Percentiles rank a stretch among this genome's conserved stretches.
Conservation (phyloP, 2,797 vertebrate genomes). For the Alauda arvensis region DNA sequence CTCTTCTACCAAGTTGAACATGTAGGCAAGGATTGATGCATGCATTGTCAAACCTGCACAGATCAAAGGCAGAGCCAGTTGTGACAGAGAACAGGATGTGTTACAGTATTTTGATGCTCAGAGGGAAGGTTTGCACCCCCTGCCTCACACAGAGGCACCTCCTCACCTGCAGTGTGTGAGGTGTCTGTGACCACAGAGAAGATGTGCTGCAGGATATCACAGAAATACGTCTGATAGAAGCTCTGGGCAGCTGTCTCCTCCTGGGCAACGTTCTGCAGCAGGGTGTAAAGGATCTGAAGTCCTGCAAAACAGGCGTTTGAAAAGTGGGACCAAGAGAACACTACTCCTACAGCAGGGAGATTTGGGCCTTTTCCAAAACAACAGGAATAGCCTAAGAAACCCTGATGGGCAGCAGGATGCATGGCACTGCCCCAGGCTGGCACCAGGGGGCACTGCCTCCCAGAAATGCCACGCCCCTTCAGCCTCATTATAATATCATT, state of each 20-base stretch:
- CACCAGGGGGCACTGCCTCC: neutral
- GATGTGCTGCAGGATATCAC: constrained; percentile 97
- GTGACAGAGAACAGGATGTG: neutral
- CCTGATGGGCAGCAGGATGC: neutral
- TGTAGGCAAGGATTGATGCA: constrained; percentile 96
- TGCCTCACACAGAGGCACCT: fast-evolving
- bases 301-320: constrained; percentile 63
- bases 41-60: constrained; percentile 94
- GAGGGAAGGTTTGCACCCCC: neutral
- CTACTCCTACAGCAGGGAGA: neutral
- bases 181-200: constrained; percentile 98
- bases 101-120: neutral
- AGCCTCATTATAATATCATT: neutral
- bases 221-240: constrained; percentile 98
- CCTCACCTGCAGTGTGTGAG: constrained; percentile 95
- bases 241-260: constrained; percentile 96
- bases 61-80: neutral
- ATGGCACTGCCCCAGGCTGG: neutral
- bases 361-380: neutral
- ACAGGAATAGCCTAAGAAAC: neutral
- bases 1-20: constrained; percentile 98
- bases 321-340: neutral
- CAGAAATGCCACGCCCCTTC: fast-evolving
- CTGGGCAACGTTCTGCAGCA: constrained; percentile 97
- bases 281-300: constrained; percentile 94